Conservation (phyloP, 2,797 vertebrate genomes). For the Benthosema pterotum region DNA sequence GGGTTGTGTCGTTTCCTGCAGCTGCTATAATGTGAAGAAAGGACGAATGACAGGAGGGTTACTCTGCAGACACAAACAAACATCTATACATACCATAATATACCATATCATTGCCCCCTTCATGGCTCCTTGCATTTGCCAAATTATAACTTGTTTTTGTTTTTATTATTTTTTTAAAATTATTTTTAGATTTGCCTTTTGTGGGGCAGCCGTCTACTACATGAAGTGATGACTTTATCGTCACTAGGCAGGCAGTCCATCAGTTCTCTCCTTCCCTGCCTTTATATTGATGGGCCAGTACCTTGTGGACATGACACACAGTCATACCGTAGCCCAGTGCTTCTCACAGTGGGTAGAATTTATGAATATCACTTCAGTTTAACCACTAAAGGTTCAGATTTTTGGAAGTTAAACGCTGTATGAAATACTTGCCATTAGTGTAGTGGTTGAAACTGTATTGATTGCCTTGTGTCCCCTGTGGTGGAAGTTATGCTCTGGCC, state of each 20-base stretch:
- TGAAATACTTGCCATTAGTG: no score
- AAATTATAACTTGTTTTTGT: conserved; percentile 64
- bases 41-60: conserved; percentile 58
- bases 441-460: no score
- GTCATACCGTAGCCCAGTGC: conserved; percentile 49
- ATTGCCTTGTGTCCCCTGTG: no score
- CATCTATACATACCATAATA: conserved; percentile 38
- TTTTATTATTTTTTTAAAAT: conserved; percentile 48
- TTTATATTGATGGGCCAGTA: conserved; percentile 41
- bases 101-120: conserved; percentile 41
- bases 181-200: conserved; percentile 49
- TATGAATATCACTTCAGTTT: no score
- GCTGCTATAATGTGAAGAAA: conserved; percentile 71
- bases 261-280: conserved; percentile 28
- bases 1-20: conserved; percentile 65
- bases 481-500: no score
- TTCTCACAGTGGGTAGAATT: no score
- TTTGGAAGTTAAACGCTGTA: no score
- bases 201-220: conserved; percentile 31
- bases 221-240: conserved; percentile 26
- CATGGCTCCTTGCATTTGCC: conserved; percentile 63
- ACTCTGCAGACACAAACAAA: conserved; percentile 61
- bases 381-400: no score
- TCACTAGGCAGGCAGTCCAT: conserved; percentile 21
- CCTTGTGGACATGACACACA: conserved; percentile 53